A percentile compares a stretch with the other conserved stretches of the same genome.
Conservation (phyloP, 2,113 vertebrate species). For the Falcunculus frontatus region DNA sequence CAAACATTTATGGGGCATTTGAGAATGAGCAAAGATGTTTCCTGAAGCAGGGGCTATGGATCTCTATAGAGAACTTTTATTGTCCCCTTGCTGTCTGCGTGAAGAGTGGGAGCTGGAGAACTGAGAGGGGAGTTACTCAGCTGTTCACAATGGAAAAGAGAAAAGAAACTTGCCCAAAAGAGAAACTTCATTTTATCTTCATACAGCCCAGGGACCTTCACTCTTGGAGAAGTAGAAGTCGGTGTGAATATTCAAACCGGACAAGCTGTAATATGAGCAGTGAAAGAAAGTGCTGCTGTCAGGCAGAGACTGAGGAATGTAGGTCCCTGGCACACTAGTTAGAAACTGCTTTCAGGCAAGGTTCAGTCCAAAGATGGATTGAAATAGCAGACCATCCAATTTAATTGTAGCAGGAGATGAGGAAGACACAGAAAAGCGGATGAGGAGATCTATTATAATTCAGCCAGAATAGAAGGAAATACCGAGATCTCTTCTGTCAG, state of each 20-base stretch:
- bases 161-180: background rate
- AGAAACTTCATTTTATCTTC: background rate
- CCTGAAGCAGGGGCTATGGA: background rate
- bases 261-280: constrained; percentile 4
- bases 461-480: background rate
- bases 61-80: background rate
- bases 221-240: background rate
- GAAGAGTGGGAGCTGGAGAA: background rate
- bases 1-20: background rate
- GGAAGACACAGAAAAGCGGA: background rate
- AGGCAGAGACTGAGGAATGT: constrained; percentile 10
- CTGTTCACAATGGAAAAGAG: background rate
- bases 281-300: constrained; percentile 19
- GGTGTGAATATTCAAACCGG: background rate
- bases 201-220: background rate
- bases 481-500: background rate
- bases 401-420: background rate
- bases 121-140: background rate
- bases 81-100: background rate
- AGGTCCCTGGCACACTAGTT: constrained; percentile 1
- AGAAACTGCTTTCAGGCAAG: constrained; percentile 3
- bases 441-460: background rate
- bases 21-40: background rate
- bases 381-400: constrained; percentile 24
- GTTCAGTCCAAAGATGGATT: background rate